Evolutionary conservation across 2,888 invertebrate genomes (phyloP), one percentile per base, ranked within the genome.

Genomic region (Pyrrhosoma nymphula): DNA sequence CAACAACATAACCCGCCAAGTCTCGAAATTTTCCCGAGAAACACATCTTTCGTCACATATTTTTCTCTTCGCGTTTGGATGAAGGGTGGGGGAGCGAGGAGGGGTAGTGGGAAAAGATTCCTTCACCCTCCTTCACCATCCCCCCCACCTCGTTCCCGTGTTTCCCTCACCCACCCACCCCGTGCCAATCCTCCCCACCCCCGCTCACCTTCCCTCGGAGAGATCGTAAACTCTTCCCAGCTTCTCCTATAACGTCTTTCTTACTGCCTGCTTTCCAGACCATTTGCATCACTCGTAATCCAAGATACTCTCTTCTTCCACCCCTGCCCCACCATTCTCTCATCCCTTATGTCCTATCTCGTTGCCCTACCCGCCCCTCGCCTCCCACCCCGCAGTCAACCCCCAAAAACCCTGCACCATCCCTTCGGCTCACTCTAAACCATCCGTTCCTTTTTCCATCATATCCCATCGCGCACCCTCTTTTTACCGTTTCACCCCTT

Each of bases 241-340:
- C 75, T 47, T 69, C 60, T 47, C 47, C 69, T 47, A 75, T 93
- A 93, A 93, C 93, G 93, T 93, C 93, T 93, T 93, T 93, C 93
- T 93, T 93, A 93, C 93, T 69, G 93, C 47, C 69, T 55, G 69
- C 93, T 93, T 93, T 93, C 93, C 93, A 69, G 93, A 75, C 93
- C 93, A 93, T 93, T 93, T 93, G 93, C 93, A 93, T 93, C 75
- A 69, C 93, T 93, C 93, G 93, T 93, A 93, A 93, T 93, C 93
- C 93, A 69, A 63, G 69, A 69, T 47, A 93, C 93, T 75, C 91
- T n/a, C 47, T 90, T 47, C 90, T 20, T 90, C 90, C n/a, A 47
- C 56, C 2, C 8, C 47, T 47, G 4, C 47, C 47, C 47, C 4
- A 47, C 47, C 8, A 8, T 35, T 23, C 93, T 35, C 35, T 82